phyloP scores from a whole-genome alignment of 2,888 invertebrate genomes.

The Melanargia galathea region DNA sequence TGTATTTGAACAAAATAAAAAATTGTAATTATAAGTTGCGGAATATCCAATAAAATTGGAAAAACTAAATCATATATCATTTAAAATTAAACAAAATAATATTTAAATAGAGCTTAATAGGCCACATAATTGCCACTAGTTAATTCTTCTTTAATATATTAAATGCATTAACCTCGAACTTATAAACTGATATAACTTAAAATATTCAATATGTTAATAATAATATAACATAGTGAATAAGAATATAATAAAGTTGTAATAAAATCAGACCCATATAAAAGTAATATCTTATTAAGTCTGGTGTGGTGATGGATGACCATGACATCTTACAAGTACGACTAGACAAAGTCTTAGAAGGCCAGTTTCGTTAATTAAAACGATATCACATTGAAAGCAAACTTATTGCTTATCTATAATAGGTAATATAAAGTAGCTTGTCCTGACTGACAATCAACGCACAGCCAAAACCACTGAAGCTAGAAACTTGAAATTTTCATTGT shows the following conservation, averaged over 20 bases:
- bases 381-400: conserved; percentile 18
- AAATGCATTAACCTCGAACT: conserved; percentile 10
- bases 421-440: too few relatives aligned
- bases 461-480: too few relatives aligned
- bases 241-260: conserved; percentile 25
- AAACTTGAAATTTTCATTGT: too few relatives aligned
- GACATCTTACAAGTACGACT: conserved; percentile 28
- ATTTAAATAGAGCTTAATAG: too few relatives aligned
- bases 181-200: conserved; percentile 1
- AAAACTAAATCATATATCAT: too few relatives aligned
- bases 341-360: conserved; percentile 30
- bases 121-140: too few relatives aligned
- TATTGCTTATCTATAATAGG: too few relatives aligned
- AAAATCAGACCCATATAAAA: conserved; percentile 11
- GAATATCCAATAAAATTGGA: too few relatives aligned
- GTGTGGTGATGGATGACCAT: conserved; percentile 32
- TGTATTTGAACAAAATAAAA: not conserved
- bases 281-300: conserved; percentile 22
- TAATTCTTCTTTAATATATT: too few relatives aligned
- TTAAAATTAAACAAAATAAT: too few relatives aligned
- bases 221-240: conserved; percentile 23
- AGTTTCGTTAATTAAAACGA: conserved; percentile 12
- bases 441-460: too few relatives aligned
- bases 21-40: not conserved
- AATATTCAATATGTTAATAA: conserved; percentile 16